phyloP scores from a whole-genome alignment of 2,797 vertebrate genomes.

The Pelodytes ibericus region DNA sequence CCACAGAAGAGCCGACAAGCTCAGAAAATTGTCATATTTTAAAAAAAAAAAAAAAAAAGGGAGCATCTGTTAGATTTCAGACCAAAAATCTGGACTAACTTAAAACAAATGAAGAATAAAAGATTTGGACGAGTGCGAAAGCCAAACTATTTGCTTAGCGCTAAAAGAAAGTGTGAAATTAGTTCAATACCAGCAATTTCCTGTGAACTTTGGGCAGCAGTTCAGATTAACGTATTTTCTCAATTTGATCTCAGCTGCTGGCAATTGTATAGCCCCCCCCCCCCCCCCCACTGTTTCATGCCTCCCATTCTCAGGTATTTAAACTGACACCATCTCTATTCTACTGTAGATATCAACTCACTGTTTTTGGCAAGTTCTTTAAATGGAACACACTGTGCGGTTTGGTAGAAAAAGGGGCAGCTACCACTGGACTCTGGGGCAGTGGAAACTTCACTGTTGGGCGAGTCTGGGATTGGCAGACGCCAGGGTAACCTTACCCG shows the following conservation, averaged over 20 bases:
- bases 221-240: conserved; percentile 28
- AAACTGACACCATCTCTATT: too few species aligned
- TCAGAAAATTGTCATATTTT: conserved; percentile 31
- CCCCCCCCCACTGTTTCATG: too few species aligned
- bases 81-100: conserved; percentile 50
- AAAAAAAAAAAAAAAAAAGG: conserved; percentile 8
- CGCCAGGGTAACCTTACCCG: too few species aligned
- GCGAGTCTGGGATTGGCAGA: too few species aligned
- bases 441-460: too few species aligned
- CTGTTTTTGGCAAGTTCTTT: too few species aligned
- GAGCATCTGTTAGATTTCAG: conserved; percentile 54
- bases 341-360: too few species aligned
- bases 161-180: conserved; percentile 55
- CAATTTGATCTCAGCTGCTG: conserved; percentile 1
- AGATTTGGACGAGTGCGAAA: conserved; percentile 47
- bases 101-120: conserved; percentile 48
- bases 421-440: too few species aligned
- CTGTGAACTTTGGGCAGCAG: conserved; percentile 42
- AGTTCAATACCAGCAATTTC: conserved; percentile 54
- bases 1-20: conserved; percentile 31
- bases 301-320: too few species aligned
- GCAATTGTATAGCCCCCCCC: too few species aligned
- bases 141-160: conserved; percentile 49
- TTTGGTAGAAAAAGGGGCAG: too few species aligned
- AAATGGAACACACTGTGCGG: too few species aligned